Evolutionary conservation across 1,140 invertebrate genomes (phyloP).

Genomic region (Drosophila insularis): DNA sequence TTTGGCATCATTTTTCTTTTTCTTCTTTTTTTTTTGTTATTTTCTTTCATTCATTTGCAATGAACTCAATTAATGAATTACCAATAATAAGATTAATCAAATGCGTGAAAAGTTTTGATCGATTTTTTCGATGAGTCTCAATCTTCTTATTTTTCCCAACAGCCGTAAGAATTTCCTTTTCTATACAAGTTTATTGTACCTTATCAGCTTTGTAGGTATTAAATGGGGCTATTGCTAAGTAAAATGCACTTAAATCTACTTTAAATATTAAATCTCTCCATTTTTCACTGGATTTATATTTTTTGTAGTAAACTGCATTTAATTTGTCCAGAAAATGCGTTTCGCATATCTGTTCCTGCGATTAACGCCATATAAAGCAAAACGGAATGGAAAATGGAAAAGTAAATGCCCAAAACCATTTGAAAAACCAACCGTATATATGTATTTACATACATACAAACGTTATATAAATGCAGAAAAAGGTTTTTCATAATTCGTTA

Average conservation of each 20-base stretch:
- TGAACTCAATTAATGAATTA: neutral
- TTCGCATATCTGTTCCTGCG: constrained; percentile 1
- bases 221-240: too few relatives aligned
- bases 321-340: constrained; percentile 2
- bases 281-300: neutral
- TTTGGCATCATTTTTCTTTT: neutral
- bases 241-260: neutral
- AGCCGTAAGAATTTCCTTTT: too few relatives aligned
- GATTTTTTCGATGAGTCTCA: too few relatives aligned
- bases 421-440: neutral
- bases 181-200: too few relatives aligned
- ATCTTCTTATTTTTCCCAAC: too few relatives aligned
- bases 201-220: too few relatives aligned
- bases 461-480: constrained; percentile 6
- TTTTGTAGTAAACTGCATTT: neutral
- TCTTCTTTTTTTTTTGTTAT: neutral
- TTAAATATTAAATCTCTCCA: neutral
- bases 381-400: constrained; percentile 1
- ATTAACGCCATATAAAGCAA: constrained; percentile 6
- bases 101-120: too few relatives aligned
- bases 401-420: constrained; percentile 3
- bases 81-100: too few relatives aligned
- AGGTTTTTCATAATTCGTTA: constrained; percentile 52
- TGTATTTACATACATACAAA: neutral
- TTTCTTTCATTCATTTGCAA: neutral